A percentile compares a stretch with the other conserved stretches of the same genome.
Conservation (phyloP, 1,140 invertebrate genomes). For the Eubasilissa regina region DNA sequence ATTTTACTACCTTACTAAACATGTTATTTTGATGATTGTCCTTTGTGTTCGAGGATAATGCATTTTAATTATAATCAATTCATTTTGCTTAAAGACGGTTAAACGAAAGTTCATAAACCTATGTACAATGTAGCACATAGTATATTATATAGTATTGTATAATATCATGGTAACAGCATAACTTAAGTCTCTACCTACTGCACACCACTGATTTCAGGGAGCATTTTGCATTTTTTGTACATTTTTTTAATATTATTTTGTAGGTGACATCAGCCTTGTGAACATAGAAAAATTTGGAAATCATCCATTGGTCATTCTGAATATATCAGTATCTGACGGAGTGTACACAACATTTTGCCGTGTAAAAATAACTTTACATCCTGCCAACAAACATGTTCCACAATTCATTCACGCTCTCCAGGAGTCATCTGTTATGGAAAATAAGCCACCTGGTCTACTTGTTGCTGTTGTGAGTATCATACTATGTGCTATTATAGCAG, state of each 20-base stretch:
- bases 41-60: too few relatives aligned
- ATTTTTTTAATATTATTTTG: too few relatives aligned
- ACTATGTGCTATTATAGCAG: too few relatives aligned
- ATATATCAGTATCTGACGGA: constrained; percentile 91
- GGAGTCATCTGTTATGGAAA: constrained; percentile 82
- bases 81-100: too few relatives aligned
- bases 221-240: too few relatives aligned
- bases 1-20: too few relatives aligned
- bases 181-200: neutral
- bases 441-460: constrained; percentile 75
- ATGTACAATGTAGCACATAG: too few relatives aligned
- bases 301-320: constrained; percentile 76
- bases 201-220: neutral
- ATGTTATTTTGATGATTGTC: too few relatives aligned
- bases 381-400: constrained; percentile 84
- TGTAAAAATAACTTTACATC: constrained; percentile 82
- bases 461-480: constrained; percentile 42
- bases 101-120: too few relatives aligned
- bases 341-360: constrained; percentile 86
- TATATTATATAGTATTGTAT: too few relatives aligned
- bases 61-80: too few relatives aligned
- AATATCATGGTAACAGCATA: too few relatives aligned
- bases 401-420: constrained; percentile 80
- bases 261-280: constrained; percentile 76
- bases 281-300: constrained; percentile 77